Evolutionary conservation across 2,113 vertebrate genomes (phyloP).

Genomic region (Psophia crepitans): DNA sequence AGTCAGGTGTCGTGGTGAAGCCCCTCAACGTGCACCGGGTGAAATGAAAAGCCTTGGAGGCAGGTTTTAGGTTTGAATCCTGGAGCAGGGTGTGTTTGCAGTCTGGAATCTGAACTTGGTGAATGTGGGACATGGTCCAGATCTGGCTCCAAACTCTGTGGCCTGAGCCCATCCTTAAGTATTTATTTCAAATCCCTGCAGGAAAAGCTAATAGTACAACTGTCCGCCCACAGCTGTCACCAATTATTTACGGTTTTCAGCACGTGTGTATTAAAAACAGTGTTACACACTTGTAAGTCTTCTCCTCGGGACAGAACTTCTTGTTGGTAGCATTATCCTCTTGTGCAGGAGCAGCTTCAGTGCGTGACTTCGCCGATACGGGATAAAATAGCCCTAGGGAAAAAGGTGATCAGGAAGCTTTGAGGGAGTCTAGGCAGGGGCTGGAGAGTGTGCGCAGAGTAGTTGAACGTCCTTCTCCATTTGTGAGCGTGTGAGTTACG

Average conservation of each 20-base stretch:
- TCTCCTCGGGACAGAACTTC: background rate
- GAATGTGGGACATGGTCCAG: background rate
- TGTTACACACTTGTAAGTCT: background rate
- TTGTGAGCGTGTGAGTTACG: background rate
- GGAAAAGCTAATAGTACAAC: constrained; percentile 20
- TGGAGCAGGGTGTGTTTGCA: constrained; percentile 21
- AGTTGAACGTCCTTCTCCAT: background rate
- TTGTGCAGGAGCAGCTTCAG: background rate
- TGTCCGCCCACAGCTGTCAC: constrained; percentile 53
- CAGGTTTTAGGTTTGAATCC: constrained; percentile 5
- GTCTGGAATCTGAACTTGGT: constrained; percentile 19
- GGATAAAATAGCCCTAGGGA: background rate
- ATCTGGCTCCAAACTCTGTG: background rate
- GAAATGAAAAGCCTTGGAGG: background rate
- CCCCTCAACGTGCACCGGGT: background rate
- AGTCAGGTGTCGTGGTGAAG: background rate
- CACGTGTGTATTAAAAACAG: background rate
- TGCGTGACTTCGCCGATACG: background rate
- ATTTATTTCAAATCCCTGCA: constrained; percentile 42
- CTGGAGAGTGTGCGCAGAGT: background rate
- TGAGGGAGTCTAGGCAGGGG: background rate
- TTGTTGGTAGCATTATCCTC: background rate
- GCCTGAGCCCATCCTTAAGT: constrained; percentile 23
- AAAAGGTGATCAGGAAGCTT: background rate
- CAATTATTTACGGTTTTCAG: constrained; percentile 32